Evolutionary conservation across 2,888 invertebrate species (phyloP).

Genomic region (Lutraria lutraria): DNA sequence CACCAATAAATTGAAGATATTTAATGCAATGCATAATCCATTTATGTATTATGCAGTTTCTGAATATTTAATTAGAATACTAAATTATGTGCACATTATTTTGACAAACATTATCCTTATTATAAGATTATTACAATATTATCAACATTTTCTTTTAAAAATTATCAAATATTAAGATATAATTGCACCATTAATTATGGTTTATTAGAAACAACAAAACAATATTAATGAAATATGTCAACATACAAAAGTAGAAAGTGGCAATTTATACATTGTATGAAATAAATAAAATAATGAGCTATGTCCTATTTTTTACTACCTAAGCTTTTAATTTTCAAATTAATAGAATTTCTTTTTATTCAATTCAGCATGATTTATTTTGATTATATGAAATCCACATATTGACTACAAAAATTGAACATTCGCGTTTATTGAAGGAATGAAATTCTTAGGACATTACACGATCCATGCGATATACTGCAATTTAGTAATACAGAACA

Average conservation of each 20-base stretch:
- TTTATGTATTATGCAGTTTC: neutral
- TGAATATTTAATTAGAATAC: neutral
- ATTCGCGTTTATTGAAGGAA: too few species aligned
- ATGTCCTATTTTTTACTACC: neutral
- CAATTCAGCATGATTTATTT: constrained; percentile 18
- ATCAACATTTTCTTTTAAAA: neutral
- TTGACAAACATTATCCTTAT: neutral
- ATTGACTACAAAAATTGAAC: neutral
- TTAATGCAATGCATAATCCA: neutral
- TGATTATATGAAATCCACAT: neutral
- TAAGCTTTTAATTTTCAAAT: constrained; percentile 9
- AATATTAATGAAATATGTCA: constrained; percentile 7
- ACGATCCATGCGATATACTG: too few species aligned
- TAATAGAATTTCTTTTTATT: neutral
- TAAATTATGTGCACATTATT: constrained; percentile 13
- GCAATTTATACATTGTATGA: neutral
- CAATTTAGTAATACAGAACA: too few species aligned
- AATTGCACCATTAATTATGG: constrained; percentile 5
- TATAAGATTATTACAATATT: neutral
- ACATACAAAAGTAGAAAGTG: neutral
- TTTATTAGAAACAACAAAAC: neutral
- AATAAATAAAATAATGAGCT: neutral
- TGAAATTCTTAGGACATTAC: too few species aligned
- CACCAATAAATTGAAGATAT: neutral
- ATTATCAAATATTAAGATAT: constrained; percentile 12